phyloP scores from a whole-genome alignment of 2,113 vertebrate genomes.

The Anseranas semipalmata region DNA sequence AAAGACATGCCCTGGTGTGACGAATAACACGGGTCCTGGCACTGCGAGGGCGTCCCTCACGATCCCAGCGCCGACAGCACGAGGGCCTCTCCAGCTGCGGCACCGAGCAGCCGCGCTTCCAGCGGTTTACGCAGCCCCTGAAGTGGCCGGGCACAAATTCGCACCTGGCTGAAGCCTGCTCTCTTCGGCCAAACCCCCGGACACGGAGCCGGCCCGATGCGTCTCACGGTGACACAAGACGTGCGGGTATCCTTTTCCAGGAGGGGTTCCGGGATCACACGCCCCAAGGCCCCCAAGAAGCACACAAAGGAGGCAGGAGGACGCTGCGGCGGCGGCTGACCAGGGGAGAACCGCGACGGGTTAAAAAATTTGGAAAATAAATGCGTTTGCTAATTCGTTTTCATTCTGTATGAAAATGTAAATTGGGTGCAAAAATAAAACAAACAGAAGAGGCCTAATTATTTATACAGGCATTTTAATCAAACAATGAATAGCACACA shows the following conservation, averaged over 20 bases:
- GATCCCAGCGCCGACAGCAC: background rate
- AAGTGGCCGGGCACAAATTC: background rate
- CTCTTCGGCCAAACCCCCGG: background rate
- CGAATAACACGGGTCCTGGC: background rate
- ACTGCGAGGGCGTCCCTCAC: background rate
- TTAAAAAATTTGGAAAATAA: background rate
- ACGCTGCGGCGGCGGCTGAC: background rate
- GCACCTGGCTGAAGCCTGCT: background rate
- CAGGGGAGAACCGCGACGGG: background rate
- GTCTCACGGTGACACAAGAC: background rate
- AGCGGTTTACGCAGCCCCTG: background rate
- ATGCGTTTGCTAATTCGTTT: background rate
- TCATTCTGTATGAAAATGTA: constrained; percentile 2
- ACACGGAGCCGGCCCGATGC: background rate
- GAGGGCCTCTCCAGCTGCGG: background rate
- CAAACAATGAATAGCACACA: constrained; percentile 75
- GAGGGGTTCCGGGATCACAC: background rate
- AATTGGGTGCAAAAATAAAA: constrained; percentile 60
- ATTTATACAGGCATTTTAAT: constrained; percentile 81
- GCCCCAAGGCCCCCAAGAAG: background rate
- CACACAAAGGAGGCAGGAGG: too few species aligned
- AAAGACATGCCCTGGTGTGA: background rate
- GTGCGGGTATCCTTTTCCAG: background rate
- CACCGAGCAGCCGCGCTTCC: background rate
- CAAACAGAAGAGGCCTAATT: constrained; percentile 68